These are phyloP conservation scores for Procambarus virginalis DNA, from an alignment of 1,140 invertebrate genomes.

Conservation along the genomic window DNA sequence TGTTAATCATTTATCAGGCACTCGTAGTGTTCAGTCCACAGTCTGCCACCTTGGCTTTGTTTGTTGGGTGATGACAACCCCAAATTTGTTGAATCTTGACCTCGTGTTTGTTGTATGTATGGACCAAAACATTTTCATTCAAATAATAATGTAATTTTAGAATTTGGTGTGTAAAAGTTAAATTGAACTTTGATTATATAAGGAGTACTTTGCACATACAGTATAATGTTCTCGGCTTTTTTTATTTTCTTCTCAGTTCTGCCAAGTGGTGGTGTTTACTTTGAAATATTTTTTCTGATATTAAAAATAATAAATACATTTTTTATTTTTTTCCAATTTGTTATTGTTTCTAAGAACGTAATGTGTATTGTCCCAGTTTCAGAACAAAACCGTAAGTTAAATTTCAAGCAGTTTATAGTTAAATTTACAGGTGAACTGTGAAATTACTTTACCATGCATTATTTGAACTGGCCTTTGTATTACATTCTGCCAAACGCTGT, in stretches of 20 bases:
- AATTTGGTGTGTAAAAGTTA: neutral
- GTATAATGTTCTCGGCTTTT: too few species aligned
- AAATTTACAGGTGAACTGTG: neutral
- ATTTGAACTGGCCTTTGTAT: neutral
- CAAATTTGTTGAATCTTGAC: neutral
- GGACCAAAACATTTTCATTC: neutral
- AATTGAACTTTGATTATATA: neutral
- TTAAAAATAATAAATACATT: neutral
- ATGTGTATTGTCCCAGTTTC: neutral
- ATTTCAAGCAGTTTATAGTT: neutral
- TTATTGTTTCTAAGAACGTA: neutral
- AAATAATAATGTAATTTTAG: neutral
- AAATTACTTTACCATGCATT: neutral
- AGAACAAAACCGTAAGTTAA: neutral
- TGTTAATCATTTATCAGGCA: neutral
- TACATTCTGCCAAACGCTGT: neutral
- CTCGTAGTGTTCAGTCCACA: neutral
- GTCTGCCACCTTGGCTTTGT: neutral
- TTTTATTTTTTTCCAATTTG: neutral
- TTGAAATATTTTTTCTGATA: neutral
- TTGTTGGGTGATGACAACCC: neutral
- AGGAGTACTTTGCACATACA: neutral
- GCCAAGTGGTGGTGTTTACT: too few species aligned
- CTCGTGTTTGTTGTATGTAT: neutral
- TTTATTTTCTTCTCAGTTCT: too few species aligned